Conservation (phyloP, 2,113 vertebrate genomes). For the Chloropsis cyanopogon region DNA sequence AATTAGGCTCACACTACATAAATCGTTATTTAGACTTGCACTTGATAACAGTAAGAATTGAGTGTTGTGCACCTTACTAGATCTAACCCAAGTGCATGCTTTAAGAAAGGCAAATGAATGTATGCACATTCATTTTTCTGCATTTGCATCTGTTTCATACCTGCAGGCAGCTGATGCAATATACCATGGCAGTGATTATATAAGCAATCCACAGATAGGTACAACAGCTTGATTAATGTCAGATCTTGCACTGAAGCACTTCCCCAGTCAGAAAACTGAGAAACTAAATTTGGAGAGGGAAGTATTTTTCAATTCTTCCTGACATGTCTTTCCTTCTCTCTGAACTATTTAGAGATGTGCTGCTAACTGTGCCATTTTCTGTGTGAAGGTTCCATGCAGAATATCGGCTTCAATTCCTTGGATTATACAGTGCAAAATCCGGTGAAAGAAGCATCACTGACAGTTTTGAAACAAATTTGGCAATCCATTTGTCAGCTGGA, state of each 20-base stretch:
- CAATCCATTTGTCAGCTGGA: background rate
- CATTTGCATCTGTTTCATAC: conserved; percentile 2
- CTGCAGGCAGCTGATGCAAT: background rate
- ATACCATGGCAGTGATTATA: background rate
- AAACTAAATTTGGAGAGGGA: background rate
- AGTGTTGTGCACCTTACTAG: background rate
- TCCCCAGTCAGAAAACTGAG: background rate
- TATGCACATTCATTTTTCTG: conserved; percentile 1
- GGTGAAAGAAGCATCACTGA: background rate
- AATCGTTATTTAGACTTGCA: background rate
- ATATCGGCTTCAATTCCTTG: background rate
- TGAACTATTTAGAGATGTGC: background rate
- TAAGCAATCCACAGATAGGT: background rate
- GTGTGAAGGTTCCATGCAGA: background rate
- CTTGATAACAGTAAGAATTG: background rate
- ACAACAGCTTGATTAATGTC: background rate
- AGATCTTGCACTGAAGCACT: background rate
- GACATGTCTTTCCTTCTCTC: background rate
- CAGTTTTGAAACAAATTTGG: background rate
- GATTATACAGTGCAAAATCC: background rate
- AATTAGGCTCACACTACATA: background rate
- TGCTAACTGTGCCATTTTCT: background rate
- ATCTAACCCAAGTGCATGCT: background rate
- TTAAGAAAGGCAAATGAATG: background rate
- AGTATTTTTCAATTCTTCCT: background rate